phyloP scores from a whole-genome alignment of 2,113 vertebrate species.

The Burhinus bistriatus region DNA sequence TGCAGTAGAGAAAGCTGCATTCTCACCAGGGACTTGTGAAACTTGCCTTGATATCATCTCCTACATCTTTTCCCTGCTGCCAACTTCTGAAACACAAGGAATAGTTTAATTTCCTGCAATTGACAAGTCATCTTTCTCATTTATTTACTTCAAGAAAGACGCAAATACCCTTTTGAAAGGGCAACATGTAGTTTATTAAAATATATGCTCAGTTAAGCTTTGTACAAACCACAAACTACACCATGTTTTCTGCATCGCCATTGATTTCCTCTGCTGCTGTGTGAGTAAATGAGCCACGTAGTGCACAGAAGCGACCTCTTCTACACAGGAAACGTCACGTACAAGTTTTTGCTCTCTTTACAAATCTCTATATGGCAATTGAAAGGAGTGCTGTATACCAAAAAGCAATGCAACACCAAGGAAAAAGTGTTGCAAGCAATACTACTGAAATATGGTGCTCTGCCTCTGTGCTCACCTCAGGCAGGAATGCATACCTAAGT shows the following conservation, averaged over 20 bases:
- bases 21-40: neutral
- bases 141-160: neutral
- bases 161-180: neutral
- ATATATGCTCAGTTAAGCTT: neutral
- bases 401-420: too few relatives aligned
- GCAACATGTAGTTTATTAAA: rapidly evolving
- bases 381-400: too few relatives aligned
- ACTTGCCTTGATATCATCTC: neutral
- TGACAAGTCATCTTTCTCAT: neutral
- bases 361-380: rapidly evolving
- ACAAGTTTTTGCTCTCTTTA: neutral
- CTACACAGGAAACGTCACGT: rapidly evolving
- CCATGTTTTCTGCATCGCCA: rapidly evolving
- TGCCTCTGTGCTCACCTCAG: too few relatives aligned
- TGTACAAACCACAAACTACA: neutral
- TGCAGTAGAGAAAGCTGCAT: neutral
- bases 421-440: neutral
- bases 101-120: neutral
- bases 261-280: neutral
- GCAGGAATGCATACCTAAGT: neutral
- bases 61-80: neutral
- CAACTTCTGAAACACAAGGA: neutral
- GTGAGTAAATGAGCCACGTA: rapidly evolving
- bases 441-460: too few relatives aligned
- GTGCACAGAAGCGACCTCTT: neutral